A percentile compares a stretch with the other conserved stretches of the same genome.
Evolutionary conservation across 1,140 invertebrate species (phyloP).

Genomic region (Heliconius eleuchia): DNA sequence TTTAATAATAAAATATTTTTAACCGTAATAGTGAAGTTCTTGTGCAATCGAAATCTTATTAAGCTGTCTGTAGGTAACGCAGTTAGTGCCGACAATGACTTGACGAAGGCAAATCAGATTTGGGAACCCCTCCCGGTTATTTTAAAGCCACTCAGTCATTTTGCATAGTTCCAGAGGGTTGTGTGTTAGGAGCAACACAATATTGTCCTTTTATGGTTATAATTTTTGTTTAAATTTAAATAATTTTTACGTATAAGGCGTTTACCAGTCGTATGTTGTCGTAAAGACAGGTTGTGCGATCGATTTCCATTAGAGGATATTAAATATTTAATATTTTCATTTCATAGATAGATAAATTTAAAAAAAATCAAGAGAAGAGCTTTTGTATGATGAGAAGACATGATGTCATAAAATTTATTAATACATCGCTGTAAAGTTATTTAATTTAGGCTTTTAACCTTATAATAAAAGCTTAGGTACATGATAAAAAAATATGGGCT

Average conservation of each 20-base stretch:
- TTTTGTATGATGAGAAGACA: too few species aligned
- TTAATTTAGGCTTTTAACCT: too few species aligned
- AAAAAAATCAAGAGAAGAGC: too few species aligned
- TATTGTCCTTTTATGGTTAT: constrained; percentile 1
- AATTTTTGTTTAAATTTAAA: background rate
- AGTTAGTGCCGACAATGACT: constrained; percentile 74
- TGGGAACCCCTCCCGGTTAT: constrained; percentile 72
- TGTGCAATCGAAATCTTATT: constrained; percentile 34
- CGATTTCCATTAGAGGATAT: too few species aligned
- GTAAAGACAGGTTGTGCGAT: too few species aligned
- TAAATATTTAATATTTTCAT: too few species aligned
- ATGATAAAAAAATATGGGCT: too few species aligned
- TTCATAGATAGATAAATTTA: too few species aligned
- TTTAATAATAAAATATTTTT: background rate
- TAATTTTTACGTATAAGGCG: background rate
- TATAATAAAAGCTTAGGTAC: too few species aligned
- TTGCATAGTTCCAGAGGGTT: constrained; percentile 66
- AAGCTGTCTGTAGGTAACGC: constrained; percentile 48
- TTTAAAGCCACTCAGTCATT: constrained; percentile 76
- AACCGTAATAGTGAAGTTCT: constrained; percentile 3
- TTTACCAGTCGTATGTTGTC: too few species aligned
- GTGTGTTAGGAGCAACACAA: background rate
- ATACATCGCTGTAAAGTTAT: too few species aligned
- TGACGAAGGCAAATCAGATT: constrained; percentile 80
- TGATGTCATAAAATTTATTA: too few species aligned